A percentile compares a stretch with the other conserved stretches of the same genome.
Conservation (phyloP, 1,140 invertebrate species). For the Patella vulgata region DNA sequence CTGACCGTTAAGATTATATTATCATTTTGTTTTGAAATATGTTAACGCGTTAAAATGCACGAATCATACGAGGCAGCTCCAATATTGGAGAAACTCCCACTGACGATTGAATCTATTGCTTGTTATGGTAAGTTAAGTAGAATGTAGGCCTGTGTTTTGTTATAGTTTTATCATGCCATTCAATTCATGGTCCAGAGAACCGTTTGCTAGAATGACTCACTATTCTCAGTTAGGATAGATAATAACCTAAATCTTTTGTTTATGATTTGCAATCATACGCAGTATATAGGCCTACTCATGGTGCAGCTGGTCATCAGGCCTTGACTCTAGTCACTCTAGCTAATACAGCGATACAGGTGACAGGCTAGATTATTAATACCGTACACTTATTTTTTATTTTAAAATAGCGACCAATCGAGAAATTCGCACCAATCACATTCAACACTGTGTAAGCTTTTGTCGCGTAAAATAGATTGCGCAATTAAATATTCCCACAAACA, state of each 20-base stretch:
- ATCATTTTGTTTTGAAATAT: too few species aligned
- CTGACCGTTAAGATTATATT: too few species aligned
- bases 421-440: too few species aligned
- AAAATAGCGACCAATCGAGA: too few species aligned
- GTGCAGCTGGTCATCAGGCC: neutral
- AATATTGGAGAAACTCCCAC: constrained; percentile 82
- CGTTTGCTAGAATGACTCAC: neutral
- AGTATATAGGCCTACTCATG: neutral
- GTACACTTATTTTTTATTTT: too few species aligned
- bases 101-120: constrained; percentile 90
- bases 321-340: neutral
- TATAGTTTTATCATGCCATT: too few species aligned
- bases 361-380: too few species aligned
- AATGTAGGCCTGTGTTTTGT: neutral
- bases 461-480: too few species aligned
- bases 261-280: neutral
- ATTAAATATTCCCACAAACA: too few species aligned
- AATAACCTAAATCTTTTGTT: neutral
- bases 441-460: too few species aligned
- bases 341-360: neutral
- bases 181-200: neutral
- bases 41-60: constrained; percentile 73
- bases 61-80: constrained; percentile 83
- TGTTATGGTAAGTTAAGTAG: constrained; percentile 81
- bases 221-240: neutral